Percentiles rank a stretch among this genome's conserved stretches.
Conservation (phyloP, 2,888 invertebrate species). For the Latheticus oryzae region DNA sequence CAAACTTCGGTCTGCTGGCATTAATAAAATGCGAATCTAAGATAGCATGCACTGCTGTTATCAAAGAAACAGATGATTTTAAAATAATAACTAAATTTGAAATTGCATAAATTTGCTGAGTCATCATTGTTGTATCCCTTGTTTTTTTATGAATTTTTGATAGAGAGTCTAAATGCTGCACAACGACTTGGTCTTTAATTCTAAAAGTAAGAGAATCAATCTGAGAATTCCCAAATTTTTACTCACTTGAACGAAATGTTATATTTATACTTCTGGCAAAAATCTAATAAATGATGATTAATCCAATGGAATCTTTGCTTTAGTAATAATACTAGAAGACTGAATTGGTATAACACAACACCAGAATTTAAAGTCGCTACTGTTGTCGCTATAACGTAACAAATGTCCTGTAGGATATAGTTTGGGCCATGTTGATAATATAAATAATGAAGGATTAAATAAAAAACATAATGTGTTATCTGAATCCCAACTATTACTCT, state of each 20-base stretch:
- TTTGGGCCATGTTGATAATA: neutral
- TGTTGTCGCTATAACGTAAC: slow-evolving; percentile 8
- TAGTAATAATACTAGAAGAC: neutral
- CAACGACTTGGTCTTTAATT: too few species aligned
- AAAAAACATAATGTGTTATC: neutral
- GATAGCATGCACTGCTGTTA: neutral
- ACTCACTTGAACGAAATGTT: neutral
- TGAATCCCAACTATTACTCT: too few species aligned
- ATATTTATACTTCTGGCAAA: neutral
- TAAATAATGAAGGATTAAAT: slow-evolving; percentile 3
- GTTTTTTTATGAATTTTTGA: slow-evolving; percentile 5
- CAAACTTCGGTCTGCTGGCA: neutral
- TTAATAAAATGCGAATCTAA: neutral
- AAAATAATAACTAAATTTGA: slow-evolving; percentile 5
- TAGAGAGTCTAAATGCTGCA: neutral
- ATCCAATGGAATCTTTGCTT: slow-evolving; percentile 17
- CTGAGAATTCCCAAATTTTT: too few species aligned
- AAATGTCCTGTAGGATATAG: slow-evolving; percentile 1
- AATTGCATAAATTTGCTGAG: neutral
- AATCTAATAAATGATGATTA: slow-evolving; percentile 6
- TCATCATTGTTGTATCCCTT: neutral
- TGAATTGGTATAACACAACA: slow-evolving; percentile 15
- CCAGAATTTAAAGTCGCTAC: slow-evolving; percentile 15
- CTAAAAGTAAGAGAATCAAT: neutral
- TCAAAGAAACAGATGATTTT: slow-evolving; percentile 2